Conservation (phyloP, 2,113 vertebrate species). For the Condylura cristata region DNA sequence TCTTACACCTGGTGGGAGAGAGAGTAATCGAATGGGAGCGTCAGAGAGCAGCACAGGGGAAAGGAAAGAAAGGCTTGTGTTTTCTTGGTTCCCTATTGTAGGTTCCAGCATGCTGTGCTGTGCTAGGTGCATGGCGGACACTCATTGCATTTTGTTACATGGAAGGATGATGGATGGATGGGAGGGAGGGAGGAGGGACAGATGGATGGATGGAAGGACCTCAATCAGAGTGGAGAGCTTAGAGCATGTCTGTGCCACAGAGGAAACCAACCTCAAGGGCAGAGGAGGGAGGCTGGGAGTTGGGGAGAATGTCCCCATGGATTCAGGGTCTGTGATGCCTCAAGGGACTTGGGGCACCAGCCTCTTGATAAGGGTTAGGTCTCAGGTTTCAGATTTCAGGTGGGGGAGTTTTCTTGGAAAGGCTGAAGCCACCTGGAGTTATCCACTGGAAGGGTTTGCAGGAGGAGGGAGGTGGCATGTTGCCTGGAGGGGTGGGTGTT, state of each 20-base stretch:
- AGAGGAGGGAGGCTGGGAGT: background rate
- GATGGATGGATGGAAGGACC: background rate
- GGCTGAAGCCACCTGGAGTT: background rate
- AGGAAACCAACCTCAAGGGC: background rate
- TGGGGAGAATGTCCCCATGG: background rate
- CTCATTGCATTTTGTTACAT: background rate
- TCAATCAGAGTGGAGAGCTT: background rate
- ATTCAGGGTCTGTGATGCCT: background rate
- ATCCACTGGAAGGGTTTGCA: background rate
- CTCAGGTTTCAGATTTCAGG: conserved; percentile 33
- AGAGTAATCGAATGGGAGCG: background rate
- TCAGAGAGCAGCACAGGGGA: background rate
- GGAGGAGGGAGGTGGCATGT: background rate
- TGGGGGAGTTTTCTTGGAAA: background rate
- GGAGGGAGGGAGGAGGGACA: background rate
- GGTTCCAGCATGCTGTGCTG: background rate
- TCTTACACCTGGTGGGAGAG: background rate
- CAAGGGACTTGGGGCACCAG: no score
- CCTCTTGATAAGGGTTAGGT: background rate
- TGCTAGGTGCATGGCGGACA: rapidly evolving
- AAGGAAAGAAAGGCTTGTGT: background rate
- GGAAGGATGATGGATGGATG: background rate
- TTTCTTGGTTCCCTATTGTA: background rate
- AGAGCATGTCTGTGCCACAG: background rate
- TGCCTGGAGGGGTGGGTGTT: background rate